Base-by-base conservation (phyloP, 1,140 invertebrate species). In the Heterodera schachtii region DNA sequence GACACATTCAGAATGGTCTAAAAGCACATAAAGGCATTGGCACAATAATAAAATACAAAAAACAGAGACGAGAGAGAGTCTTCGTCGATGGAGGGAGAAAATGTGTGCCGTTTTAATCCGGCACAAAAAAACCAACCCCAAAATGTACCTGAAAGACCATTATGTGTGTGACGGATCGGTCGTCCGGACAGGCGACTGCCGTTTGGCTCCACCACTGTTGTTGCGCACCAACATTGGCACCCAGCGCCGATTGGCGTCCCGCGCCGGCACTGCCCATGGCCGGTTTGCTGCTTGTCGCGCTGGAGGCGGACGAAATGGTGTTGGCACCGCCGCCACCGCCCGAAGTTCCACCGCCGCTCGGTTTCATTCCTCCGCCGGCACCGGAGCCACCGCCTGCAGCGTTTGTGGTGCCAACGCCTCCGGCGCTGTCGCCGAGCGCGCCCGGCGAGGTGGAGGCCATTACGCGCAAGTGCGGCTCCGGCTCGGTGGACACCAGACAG, bases 401-500 rank as follows among this genome's bases (percentile, higher is more conserved):
- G 19, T 2, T 5, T 19, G 66, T 43, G 49, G 21, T 31, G 49
- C 49, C 47, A 66, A 31, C 21, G 3, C n/a, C 49, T 47, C 31
- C 31, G 66, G 44, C 19, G 41, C 21, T 41, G n/a, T 64, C 77
- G 11, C 13, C 60, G 13, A 43, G 66, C 2, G 7, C 19, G 47
- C 49, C 11, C 8, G 94, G 95, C 89, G 95, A 95, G 85, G 80
- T 71, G 16, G 73, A 46, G 95, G 94, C 91, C 98, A 98, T 96
- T 64, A 99, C 92, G 80, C 95, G 93, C 75, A 99, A 93, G 83
- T 94, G 93, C 7, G 95, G 94, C 90, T 99, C 97, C 31, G 96
- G 94, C 91, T 99, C 97, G 41, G 98, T 93, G 75, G 96, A 98
- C 16, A 98, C 95, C 21, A 99, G 92, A 91, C 97, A 99, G 21